Evolutionary conservation across 2,797 vertebrate species (phyloP), one percentile per base, ranked within the genome.

Genomic region (Thamnophis elegans): DNA sequence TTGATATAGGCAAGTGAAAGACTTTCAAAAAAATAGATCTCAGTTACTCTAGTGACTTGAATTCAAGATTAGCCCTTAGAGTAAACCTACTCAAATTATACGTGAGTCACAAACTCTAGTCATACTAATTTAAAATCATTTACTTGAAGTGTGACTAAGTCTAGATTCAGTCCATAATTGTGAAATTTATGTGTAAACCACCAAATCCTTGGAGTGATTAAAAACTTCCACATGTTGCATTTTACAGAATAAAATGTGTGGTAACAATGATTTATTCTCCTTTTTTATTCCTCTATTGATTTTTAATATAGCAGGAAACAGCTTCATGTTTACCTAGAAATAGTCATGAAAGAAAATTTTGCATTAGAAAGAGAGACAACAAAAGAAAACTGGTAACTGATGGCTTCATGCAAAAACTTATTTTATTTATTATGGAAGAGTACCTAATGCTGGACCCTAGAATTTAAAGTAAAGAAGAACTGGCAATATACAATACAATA

Each of bases 271-370:
- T 86, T 93, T 90, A 93, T 42, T 56, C 25, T 56, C 9, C 20
- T 25, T 65, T 51, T 85, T 95, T 82, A 47, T 82, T 96, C 94
- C 92, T 92, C 62, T 91, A 93, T 94, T 89, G 22, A 92, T 12
- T 87, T 62, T 82, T 1, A 90, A 87, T 58, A 53, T 73, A 73
- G 36, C 53, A 73, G 54, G 73, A 54, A 89, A 89, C 54, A 42
- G 78, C n/a, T 65, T 51, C 47, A 91, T 91, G 95, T 95, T 62
- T 56, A 20, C 73, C 92, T 53, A 92, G 78, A 87, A 82, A 68
- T n/a, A 89, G 4, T 87, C 3, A 20, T 78, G 36, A 32, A 73
- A 59, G 42, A 22, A 25, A 11, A 18, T 36, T 90, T 90, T 73
- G 47, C 85, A 87, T 90, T 78, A 73, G 18, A 68, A 51, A 55